Evolutionary conservation across 23 tunicate genomes (phyloP).

Genomic region (Diplosoma virens): DNA sequence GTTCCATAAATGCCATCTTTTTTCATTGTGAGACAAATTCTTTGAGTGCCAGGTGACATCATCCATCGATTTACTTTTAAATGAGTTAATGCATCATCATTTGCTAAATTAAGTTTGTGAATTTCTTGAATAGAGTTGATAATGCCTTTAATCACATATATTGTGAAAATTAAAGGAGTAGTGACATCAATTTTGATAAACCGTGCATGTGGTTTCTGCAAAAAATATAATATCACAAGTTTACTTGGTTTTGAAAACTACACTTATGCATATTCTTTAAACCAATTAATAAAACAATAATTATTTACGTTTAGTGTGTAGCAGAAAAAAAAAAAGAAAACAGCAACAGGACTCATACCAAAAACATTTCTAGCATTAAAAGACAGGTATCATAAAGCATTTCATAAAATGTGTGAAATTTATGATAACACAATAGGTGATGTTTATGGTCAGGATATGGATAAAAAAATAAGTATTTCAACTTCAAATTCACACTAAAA

Average conservation of each 20-base stretch:
- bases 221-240: not conserved
- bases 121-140: not conserved
- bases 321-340: too few species aligned
- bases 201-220: conserved; percentile 11
- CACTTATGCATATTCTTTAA: too few species aligned
- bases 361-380: too few species aligned
- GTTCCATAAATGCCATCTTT: conserved; percentile 34
- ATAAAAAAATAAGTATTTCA: too few species aligned
- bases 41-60: conserved; percentile 26
- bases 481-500: too few species aligned
- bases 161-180: conserved; percentile 12
- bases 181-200: conserved; percentile 25
- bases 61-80: conserved; percentile 13
- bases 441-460: too few species aligned
- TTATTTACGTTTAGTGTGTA: too few species aligned
- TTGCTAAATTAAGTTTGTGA: not conserved
- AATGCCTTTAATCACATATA: not conserved
- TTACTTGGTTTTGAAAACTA: not conserved
- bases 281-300: too few species aligned
- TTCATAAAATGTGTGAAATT: too few species aligned
- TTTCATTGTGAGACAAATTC: conserved; percentile 14
- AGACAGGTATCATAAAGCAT: too few species aligned
- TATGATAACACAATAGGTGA: too few species aligned
- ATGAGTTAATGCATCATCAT: not conserved
- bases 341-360: too few species aligned